Base-by-base conservation (phyloP, 2,888 invertebrate species). In the Peribatodes rhomboidaria region DNA sequence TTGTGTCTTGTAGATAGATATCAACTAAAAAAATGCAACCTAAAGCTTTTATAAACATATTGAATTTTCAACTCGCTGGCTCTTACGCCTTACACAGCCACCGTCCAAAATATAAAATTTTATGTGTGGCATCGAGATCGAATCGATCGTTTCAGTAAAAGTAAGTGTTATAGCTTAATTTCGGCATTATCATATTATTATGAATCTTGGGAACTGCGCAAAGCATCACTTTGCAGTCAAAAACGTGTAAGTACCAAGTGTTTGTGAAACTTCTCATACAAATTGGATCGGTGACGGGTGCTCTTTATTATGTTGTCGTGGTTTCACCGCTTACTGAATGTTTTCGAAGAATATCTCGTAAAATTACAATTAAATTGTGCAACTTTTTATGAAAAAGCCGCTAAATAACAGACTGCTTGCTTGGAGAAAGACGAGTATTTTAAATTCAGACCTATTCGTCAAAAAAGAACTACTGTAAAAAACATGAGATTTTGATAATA, bases 91-190 rank as follows among this genome's bases (percentile, higher is more conserved):
- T 77, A 57, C 3, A 54, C 74, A 64, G 66, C 20, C 16, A 44
- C 62, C 67, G 70, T 79, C 78, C 80, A 89, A 88, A 89, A 89
- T 92, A 91, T 92, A 89, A 92, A 92, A 89, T 90, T 92, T 92
- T 88, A 92, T 90, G 90, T 80, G 76, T 80, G 81, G 77, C 83
- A 79, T 81, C 79, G 80, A 79, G 82, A 85, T 81, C 82, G 80
- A 74, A 85, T 84, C 79, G 85, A 75, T 80, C 80, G 80, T 84
- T 85, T 76, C 83, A 78, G 80, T 60, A 78, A 84, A 83, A 87
- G 79, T 88, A 89, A 92, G 85, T 89, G 92, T 92, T 92, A 92
- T 91, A 88, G 87, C 92, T 92, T 92, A 89, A 92, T 92, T 92
- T 86, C 76, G 78, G 81, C 82, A 84, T 87, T 88, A 90, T 89